Percentiles rank a stretch among this genome's conserved stretches.
Conservation (phyloP, 2,113 vertebrate genomes). For the Indicator indicator region DNA sequence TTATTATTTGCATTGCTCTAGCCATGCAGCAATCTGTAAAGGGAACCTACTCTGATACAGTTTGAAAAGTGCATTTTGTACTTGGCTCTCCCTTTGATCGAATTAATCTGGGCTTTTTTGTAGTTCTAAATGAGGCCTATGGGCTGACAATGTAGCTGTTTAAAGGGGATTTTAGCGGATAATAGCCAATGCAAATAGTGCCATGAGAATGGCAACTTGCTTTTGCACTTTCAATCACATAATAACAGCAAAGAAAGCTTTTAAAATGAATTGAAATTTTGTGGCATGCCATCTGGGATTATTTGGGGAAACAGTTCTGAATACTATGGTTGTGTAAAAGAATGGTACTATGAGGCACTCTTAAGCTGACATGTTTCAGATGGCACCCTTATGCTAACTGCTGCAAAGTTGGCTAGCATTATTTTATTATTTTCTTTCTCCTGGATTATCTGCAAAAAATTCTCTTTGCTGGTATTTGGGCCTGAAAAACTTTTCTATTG, state of each 20-base stretch:
- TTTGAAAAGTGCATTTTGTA: slow-evolving; percentile 88
- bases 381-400: slow-evolving; percentile 80
- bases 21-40: slow-evolving; percentile 77
- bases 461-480: slow-evolving; percentile 81
- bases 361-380: slow-evolving; percentile 84
- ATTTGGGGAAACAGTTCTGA: slow-evolving; percentile 82
- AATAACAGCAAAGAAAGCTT: slow-evolving; percentile 83
- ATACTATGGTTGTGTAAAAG: slow-evolving; percentile 77
- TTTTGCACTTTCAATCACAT: slow-evolving; percentile 81
- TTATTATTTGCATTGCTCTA: slow-evolving; percentile 42
- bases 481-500: slow-evolving; percentile 84
- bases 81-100: slow-evolving; percentile 85
- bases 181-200: slow-evolving; percentile 87
- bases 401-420: slow-evolving; percentile 78
- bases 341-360: slow-evolving; percentile 71
- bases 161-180: slow-evolving; percentile 85
- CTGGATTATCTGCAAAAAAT: slow-evolving; percentile 81
- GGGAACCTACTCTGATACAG: slow-evolving; percentile 82
- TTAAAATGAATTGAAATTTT: slow-evolving; percentile 86
- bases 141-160: slow-evolving; percentile 86
- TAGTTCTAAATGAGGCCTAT: slow-evolving; percentile 82
- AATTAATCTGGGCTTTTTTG: slow-evolving; percentile 86
- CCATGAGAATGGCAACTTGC: slow-evolving; percentile 84
- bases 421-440: slow-evolving; percentile 83
- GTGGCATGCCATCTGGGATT: slow-evolving; percentile 86